phyloP scores from a whole-genome alignment of 2,888 invertebrate species.

The Hoplodrina ambigua region DNA sequence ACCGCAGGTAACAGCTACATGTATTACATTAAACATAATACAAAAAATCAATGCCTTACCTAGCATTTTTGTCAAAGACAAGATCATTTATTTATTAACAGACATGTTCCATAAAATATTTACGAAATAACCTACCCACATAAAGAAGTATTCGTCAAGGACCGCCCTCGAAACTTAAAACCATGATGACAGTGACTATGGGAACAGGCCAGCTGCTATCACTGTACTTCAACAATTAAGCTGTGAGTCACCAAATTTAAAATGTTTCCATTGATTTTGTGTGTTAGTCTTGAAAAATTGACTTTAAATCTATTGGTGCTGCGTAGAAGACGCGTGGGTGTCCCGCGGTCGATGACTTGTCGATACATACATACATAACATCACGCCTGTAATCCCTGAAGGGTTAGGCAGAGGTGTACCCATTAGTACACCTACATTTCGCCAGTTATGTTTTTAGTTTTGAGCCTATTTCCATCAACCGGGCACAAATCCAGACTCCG shows the following conservation, averaged over 20 bases:
- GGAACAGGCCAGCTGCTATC: constrained; percentile 42
- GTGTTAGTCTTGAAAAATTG: constrained; percentile 10
- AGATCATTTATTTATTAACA: constrained; percentile 21
- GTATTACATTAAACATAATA: too few relatives aligned
- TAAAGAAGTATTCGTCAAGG: constrained; percentile 16
- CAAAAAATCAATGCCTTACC: neutral
- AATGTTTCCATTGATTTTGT: constrained; percentile 44
- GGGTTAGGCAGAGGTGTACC: too few relatives aligned
- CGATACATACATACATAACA: too few relatives aligned
- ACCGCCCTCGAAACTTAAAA: constrained; percentile 29
- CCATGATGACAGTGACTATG: constrained; percentile 39
- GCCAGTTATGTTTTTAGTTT: too few relatives aligned
- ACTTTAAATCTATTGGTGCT: constrained; percentile 17
- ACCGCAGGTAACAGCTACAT: too few relatives aligned
- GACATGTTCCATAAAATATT: constrained; percentile 36
- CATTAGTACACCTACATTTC: too few relatives aligned
- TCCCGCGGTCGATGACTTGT: neutral
- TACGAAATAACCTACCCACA: constrained; percentile 13
- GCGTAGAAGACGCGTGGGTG: constrained; percentile 17
- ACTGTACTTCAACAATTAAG: constrained; percentile 42
- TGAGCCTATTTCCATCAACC: too few relatives aligned
- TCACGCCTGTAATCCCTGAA: too few relatives aligned
- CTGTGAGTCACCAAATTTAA: constrained; percentile 41
- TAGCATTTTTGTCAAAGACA: constrained; percentile 13
- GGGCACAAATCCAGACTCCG: too few relatives aligned